Percentiles rank a stretch among this genome's conserved stretches.
Conservation (phyloP, 2,888 invertebrate species). For the Trichopoda pennipes region DNA sequence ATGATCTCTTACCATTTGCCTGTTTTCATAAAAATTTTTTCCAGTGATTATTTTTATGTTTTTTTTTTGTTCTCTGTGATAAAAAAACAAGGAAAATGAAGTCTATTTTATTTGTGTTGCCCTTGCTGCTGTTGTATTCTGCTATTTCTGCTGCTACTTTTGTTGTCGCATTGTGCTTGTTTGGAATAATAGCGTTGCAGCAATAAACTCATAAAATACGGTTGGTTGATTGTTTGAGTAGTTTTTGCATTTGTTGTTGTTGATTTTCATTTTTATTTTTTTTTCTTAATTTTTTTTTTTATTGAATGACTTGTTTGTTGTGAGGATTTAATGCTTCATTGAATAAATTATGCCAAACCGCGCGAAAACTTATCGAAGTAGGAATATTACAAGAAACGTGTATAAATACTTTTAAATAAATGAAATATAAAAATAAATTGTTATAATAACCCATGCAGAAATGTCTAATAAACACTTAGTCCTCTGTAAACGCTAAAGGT, state of each 20-base stretch:
- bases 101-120: neutral
- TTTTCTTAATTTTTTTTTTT: neutral
- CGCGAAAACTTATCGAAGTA: conserved; percentile 54
- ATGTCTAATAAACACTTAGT: conserved; percentile 2
- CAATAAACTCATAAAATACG: conserved; percentile 57
- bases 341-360: conserved; percentile 63
- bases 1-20: conserved; percentile 12
- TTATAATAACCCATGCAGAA: neutral
- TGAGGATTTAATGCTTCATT: conserved; percentile 61
- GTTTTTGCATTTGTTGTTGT: conserved; percentile 32
- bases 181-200: conserved; percentile 50
- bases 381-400: neutral
- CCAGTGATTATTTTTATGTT: conserved; percentile 8
- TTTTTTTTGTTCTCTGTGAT: neutral
- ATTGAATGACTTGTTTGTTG: conserved; percentile 52
- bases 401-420: neutral
- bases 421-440: conserved; percentile 20
- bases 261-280: neutral
- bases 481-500: conserved; percentile 1
- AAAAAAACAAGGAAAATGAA: conserved; percentile 7
- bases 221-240: conserved; percentile 45
- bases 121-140: neutral
- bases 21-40: neutral
- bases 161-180: conserved; percentile 22
- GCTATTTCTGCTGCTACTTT: conserved; percentile 13